Percentiles rank a stretch among this genome's conserved stretches.
Evolutionary conservation across 2,888 invertebrate genomes (phyloP).

Genomic region (Drosophila pseudotalamancana): DNA sequence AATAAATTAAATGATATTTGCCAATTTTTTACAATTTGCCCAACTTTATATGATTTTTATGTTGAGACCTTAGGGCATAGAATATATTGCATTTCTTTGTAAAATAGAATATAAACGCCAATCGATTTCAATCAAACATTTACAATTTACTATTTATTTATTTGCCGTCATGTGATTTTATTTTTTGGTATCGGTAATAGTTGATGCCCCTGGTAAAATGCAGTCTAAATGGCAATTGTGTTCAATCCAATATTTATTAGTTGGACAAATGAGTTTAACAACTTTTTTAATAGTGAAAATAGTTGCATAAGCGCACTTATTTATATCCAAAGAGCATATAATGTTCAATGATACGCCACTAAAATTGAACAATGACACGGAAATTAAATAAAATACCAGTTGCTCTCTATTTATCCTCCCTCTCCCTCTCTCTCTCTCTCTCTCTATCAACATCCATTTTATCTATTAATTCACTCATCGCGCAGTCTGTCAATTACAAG

Average conservation of each 20-base stretch:
- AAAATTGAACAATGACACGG: constrained; percentile 1
- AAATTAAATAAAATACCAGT: constrained; percentile 27
- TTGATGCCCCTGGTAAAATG: not conserved
- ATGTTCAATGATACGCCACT: not conserved
- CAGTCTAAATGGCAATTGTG: not conserved
- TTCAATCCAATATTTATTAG: constrained; percentile 2
- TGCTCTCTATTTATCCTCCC: not conserved
- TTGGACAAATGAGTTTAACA: not conserved
- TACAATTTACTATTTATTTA: too few relatives aligned
- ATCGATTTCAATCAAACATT: constrained; percentile 3
- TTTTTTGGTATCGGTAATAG: too few relatives aligned
- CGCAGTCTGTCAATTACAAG: constrained; percentile 45
- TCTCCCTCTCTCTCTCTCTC: not conserved
- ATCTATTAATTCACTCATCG: constrained; percentile 28
- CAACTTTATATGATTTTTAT: too few relatives aligned
- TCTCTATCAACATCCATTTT: not conserved
- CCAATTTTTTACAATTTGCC: not conserved
- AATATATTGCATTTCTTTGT: not conserved
- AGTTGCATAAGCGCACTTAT: constrained; percentile 1
- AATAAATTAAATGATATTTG: not conserved
- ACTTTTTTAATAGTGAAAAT: not conserved
- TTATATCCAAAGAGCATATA: constrained; percentile 12
- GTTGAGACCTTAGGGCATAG: not conserved
- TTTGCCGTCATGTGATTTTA: too few relatives aligned
- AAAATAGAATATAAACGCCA: constrained; percentile 1